A percentile compares a stretch with the other conserved stretches of the same genome.
Evolutionary conservation across 2,888 invertebrate genomes (phyloP).

Genomic region (Acleris laterana): DNA sequence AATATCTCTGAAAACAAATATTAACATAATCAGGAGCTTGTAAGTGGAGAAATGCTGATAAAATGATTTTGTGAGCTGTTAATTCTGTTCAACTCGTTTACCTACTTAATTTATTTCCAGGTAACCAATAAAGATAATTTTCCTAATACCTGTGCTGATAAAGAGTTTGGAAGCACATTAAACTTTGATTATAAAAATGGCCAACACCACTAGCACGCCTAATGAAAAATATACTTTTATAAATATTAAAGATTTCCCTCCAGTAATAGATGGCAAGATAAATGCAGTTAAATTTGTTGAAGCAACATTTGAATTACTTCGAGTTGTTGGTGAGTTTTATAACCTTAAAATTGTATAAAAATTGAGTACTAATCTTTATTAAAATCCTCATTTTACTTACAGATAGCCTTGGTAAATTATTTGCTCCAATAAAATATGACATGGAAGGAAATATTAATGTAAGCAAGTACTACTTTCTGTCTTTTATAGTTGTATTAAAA

Average conservation of each 20-base stretch:
- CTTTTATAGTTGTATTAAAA: too few species aligned
- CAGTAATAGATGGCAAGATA: constrained; percentile 82
- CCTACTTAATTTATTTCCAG: constrained; percentile 1
- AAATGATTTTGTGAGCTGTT: not conserved
- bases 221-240: constrained; percentile 48
- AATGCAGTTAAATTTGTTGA: constrained; percentile 85
- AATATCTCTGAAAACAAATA: too few species aligned
- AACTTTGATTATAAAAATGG: constrained; percentile 52
- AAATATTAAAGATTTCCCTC: constrained; percentile 77
- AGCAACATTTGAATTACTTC: constrained; percentile 86
- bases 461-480: constrained; percentile 52
- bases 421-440: constrained; percentile 89
- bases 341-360: not conserved
- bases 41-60: too few species aligned
- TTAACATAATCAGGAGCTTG: too few species aligned
- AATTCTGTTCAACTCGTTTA: not conserved
- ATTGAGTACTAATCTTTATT: not conserved
- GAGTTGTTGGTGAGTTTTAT: constrained; percentile 85
- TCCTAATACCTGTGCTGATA: not conserved
- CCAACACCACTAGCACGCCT: constrained; percentile 49
- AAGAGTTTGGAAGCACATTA: not conserved
- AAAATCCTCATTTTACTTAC: constrained; percentile 52
- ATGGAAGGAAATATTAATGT: constrained; percentile 91
- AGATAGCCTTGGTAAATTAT: constrained; percentile 90
- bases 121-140: constrained; percentile 5